Percentiles rank a stretch among this genome's conserved stretches.
These are phyloP conservation scores for Jaculus jaculus DNA, from an alignment of 2,113 vertebrate genomes.

Conservation along the genomic window DNA sequence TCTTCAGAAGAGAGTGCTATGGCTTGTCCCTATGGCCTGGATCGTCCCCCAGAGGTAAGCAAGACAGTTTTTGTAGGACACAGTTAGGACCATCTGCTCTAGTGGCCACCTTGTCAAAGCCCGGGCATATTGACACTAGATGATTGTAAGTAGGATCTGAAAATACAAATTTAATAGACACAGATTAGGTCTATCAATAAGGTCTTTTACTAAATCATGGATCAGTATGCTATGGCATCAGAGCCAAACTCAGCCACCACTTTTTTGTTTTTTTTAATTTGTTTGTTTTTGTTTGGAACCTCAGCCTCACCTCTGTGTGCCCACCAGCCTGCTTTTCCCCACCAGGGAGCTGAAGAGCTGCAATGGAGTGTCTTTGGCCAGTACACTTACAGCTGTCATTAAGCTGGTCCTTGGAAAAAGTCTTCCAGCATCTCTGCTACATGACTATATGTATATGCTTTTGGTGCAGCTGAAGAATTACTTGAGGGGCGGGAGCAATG, in stretches of 20 bases:
- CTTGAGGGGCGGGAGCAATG: neutral
- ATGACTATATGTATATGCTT: neutral
- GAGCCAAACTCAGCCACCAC: neutral
- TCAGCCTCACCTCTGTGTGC: neutral
- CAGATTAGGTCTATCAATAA: neutral
- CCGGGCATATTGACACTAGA: fast-evolving
- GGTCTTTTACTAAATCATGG: neutral
- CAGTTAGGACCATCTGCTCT: no score
- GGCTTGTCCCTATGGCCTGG: neutral
- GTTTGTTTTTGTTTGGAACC: neutral
- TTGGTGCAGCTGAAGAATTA: neutral
- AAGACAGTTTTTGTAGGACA: neutral
- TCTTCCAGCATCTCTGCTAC: neutral
- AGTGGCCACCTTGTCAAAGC: neutral
- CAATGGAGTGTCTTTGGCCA: neutral
- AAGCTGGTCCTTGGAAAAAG: neutral
- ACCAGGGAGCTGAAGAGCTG: neutral
- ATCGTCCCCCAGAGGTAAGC: neutral
- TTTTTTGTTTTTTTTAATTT: neutral
- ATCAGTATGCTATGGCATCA: neutral
- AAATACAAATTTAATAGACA: neutral
- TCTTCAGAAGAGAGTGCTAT: neutral
- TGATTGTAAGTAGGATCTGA: neutral
- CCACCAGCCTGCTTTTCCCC: neutral
- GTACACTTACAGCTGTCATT: neutral